These are phyloP conservation scores for Scaptomyza hsui DNA, from an alignment of 1,140 invertebrate species.

Conservation along the genomic window DNA sequence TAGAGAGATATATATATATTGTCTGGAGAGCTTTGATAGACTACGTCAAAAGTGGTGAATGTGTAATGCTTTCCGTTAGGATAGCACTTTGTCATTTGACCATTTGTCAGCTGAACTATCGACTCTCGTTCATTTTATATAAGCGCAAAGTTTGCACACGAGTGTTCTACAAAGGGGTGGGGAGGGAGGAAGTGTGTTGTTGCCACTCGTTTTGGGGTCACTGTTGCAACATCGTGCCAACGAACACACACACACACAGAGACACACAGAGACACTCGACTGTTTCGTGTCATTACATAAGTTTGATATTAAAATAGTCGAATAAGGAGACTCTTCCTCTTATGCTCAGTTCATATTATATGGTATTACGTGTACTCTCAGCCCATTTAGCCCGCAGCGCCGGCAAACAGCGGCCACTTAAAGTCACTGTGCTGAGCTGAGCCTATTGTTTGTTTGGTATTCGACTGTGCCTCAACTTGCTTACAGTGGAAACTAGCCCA, in stretches of 20 bases:
- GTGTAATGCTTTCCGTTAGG: conserved; percentile 10
- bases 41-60: conserved; percentile 25
- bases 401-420: conserved; percentile 37
- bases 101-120: conserved; percentile 67
- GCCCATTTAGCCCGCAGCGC: conserved; percentile 38
- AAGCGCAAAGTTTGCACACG: conserved; percentile 29
- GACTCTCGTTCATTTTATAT: conserved; percentile 42
- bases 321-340: conserved; percentile 4
- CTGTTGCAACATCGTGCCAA: conserved; percentile 50
- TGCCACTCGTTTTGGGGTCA: conserved; percentile 48
- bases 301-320: conserved; percentile 46
- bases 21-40: conserved; percentile 7
- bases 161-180: conserved; percentile 1
- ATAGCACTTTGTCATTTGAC: conserved; percentile 59
- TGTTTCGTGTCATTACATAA: conserved; percentile 71
- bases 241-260: neutral
- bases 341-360: conserved; percentile 13
- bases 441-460: conserved; percentile 44
- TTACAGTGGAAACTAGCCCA: conserved; percentile 29
- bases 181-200: neutral
- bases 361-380: conserved; percentile 18
- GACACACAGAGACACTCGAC: conserved; percentile 11
- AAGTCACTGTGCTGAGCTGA: conserved; percentile 45
- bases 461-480: conserved; percentile 27
- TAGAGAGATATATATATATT: conserved; percentile 1